Percentiles rank a stretch among this genome's conserved stretches.
Conservation (phyloP, 2,797 vertebrate genomes). For the Acridotheres tristis region DNA sequence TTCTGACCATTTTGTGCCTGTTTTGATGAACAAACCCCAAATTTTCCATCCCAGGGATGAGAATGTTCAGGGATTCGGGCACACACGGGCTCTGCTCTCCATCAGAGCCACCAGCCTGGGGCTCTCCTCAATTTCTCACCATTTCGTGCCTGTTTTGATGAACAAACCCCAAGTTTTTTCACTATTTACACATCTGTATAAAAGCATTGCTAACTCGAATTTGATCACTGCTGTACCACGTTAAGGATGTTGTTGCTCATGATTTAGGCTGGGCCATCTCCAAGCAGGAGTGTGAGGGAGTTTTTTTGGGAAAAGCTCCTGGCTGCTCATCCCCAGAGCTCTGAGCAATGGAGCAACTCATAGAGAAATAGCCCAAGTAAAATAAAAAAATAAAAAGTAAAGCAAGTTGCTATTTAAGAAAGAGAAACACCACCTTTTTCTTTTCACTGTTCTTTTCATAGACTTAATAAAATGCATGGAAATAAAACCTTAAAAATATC, state of each 20-base stretch:
- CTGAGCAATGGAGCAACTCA: neutral
- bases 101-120: fast-evolving
- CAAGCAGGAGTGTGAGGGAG: neutral
- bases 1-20: too few relatives aligned
- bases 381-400: neutral
- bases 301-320: neutral
- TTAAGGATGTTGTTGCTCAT: neutral
- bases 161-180: neutral
- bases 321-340: neutral
- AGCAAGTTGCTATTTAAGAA: neutral
- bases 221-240: fast-evolving
- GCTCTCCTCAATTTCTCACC: fast-evolving
- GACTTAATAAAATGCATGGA: fast-evolving
- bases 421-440: neutral
- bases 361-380: neutral
- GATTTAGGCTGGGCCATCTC: neutral
- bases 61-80: neutral
- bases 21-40: neutral
- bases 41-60: neutral
- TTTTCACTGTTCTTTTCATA: neutral
- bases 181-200: neutral
- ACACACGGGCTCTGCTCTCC: too few relatives aligned
- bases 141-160: neutral
- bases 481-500: neutral
- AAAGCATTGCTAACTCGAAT: fast-evolving